Conservation (phyloP, 2,797 vertebrate genomes). For the Aplochiton taeniatus region DNA sequence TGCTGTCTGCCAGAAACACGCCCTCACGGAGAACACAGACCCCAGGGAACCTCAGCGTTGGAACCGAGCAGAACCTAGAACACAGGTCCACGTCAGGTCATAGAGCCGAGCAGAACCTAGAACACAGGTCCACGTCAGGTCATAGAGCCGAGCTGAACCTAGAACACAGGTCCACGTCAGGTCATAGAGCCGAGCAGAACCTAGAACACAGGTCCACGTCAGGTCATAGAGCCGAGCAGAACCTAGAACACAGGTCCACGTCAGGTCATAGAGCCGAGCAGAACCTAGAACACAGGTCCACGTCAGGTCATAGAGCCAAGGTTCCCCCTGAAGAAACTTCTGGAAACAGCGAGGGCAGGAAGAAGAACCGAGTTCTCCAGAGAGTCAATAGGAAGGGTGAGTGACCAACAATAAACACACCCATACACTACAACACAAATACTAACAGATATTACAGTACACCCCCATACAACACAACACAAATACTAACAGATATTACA, state of each 20-base stretch:
- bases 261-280: not conserved
- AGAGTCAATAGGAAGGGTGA: not conserved
- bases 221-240: not conserved
- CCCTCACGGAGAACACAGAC: not conserved
- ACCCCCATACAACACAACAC: too few species aligned
- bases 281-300: slow-evolving; percentile 5
- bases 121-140: slow-evolving; percentile 26
- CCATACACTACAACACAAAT: too few species aligned
- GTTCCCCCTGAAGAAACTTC: slow-evolving; percentile 25
- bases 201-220: not conserved
- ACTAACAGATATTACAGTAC: too few species aligned
- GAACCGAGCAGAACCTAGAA: not conserved
- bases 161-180: too few species aligned
- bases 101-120: not conserved
- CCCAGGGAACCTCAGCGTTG: not conserved
- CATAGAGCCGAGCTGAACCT: slow-evolving; percentile 7
- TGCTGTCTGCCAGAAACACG: slow-evolving; percentile 1
- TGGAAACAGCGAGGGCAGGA: not conserved
- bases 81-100: slow-evolving; percentile 22
- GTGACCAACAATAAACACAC: too few species aligned
- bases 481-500: too few species aligned
- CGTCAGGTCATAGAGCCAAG: slow-evolving; percentile 12
- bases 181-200: slow-evolving; percentile 9
- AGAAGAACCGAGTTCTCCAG: not conserved
- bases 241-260: not conserved